These are phyloP conservation scores for Sarcophaga caerulescens DNA, from an alignment of 2,888 invertebrate species.

Conservation along the genomic window DNA sequence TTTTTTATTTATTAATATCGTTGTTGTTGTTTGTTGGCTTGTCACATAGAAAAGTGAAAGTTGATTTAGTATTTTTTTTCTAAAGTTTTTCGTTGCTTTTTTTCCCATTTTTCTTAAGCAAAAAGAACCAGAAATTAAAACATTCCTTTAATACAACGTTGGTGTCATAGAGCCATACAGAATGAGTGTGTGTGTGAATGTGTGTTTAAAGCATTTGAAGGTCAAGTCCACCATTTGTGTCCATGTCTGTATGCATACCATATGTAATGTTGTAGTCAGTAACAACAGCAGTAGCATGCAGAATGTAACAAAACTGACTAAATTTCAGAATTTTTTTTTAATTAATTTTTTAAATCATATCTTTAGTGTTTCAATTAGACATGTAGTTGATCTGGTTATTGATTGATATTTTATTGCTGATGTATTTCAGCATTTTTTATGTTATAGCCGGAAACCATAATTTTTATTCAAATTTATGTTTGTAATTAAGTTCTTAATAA, in stretches of 20 bases:
- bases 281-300: slow-evolving; percentile 17
- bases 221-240: slow-evolving; percentile 60
- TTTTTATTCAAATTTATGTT: slow-evolving; percentile 40
- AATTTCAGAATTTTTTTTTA: not conserved
- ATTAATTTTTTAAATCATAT: not conserved
- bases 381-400: slow-evolving; percentile 39
- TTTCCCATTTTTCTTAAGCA: slow-evolving; percentile 1
- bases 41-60: slow-evolving; percentile 55
- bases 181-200: not conserved
- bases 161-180: not conserved
- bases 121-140: slow-evolving; percentile 52
- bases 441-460: slow-evolving; percentile 47
- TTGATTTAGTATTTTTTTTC: slow-evolving; percentile 49
- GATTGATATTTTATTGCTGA: slow-evolving; percentile 16
- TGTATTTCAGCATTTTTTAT: slow-evolving; percentile 20
- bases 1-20: not conserved
- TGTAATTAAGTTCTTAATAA: slow-evolving; percentile 33
- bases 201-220: slow-evolving; percentile 40
- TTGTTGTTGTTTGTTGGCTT: not conserved
- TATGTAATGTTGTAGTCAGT: slow-evolving; percentile 1
- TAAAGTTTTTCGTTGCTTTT: not conserved
- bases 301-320: not conserved
- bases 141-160: slow-evolving; percentile 12
- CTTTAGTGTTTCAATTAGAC: not conserved
- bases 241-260: slow-evolving; percentile 9